Evolutionary conservation across 1,140 invertebrate genomes (phyloP), one percentile per base, ranked within the genome.

Genomic region (Cotesia vestalis): DNA sequence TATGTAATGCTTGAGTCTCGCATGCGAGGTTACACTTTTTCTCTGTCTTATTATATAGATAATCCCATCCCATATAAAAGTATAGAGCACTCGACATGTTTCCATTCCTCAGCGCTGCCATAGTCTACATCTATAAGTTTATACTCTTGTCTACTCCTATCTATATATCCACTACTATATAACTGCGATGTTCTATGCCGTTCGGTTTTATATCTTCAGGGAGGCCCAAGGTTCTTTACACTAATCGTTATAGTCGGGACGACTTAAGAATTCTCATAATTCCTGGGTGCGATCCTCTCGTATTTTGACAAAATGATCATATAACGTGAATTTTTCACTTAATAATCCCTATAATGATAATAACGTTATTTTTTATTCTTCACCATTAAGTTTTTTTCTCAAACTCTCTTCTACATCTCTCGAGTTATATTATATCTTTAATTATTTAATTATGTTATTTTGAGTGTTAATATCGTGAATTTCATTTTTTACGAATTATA

Each of bases 21-120:
- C 68, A 69, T 69, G 40, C 57, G 36, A 17, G 27, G 40, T 46
- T 34, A 34, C 55, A 36, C 40, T 69, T 59, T 69, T 62, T 51
- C n/a, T 69, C 59, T 40, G 34, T 27, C 40, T 11, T 57, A 46
- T 20, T 36, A 40, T 35, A 46, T 46, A 46, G 66, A 68, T 68
- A 68, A 68, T 68, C 53, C 66, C 11, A 46, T 46, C 53, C 53
- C 11, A 46, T 46, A 46, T 9, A 46, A 46, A 46, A 46, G 53
- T 57, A 57, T 57, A 57, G 53, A 57, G 53, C 53, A 57, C 53
- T 38, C 38, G 12, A 8, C 11, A 51, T 64, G 38, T 34, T 61
- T 34, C 60, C 60, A 36, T 69, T 35, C 40, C 40, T 46, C 11
- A 27, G 27, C 27, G 27, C 27, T 46, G 40, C 40, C 40, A 46